A percentile compares a stretch with the other conserved stretches of the same genome.
Conservation (phyloP, 2,888 invertebrate species). For the Tetrapedia diversipes region DNA sequence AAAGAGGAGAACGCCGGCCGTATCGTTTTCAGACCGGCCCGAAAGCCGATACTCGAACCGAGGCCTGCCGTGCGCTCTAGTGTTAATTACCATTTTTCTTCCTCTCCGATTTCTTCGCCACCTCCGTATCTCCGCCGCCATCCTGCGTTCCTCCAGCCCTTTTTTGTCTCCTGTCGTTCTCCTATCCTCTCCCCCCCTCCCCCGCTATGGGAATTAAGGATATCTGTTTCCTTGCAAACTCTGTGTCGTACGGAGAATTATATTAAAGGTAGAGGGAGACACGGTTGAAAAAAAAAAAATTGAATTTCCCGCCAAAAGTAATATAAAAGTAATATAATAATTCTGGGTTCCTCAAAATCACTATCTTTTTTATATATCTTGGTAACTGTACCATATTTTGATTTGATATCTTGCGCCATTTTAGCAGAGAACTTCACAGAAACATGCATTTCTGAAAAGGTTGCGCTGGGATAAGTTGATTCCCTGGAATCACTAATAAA, state of each 20-base stretch:
- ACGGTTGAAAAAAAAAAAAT: too few species aligned
- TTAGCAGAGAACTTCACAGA: too few species aligned
- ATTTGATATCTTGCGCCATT: too few species aligned
- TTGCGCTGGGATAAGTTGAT: too few species aligned
- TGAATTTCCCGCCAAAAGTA: not conserved
- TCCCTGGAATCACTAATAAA: too few species aligned
- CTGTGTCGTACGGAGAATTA: too few species aligned
- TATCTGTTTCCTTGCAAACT: conserved; percentile 64
- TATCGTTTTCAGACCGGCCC: conserved; percentile 77
- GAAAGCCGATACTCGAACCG: conserved; percentile 74
- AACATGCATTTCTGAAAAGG: too few species aligned
- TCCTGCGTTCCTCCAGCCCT: not conserved
- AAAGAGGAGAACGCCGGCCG: conserved; percentile 49
- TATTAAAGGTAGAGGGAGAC: too few species aligned
- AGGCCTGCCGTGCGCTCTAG: conserved; percentile 71
- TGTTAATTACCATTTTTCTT: conserved; percentile 79
- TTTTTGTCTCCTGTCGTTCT: not conserved
- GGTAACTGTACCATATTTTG: not conserved
- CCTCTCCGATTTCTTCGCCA: conserved; percentile 75
- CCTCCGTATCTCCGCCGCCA: conserved; percentile 20
- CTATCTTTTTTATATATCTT: too few species aligned
- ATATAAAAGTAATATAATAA: too few species aligned
- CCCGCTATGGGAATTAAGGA: conserved; percentile 66
- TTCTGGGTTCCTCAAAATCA: too few species aligned
- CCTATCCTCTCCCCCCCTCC: conserved; percentile 20